phyloP scores from a whole-genome alignment of 2,888 invertebrate genomes.

The Apomyelois bistriatella region DNA sequence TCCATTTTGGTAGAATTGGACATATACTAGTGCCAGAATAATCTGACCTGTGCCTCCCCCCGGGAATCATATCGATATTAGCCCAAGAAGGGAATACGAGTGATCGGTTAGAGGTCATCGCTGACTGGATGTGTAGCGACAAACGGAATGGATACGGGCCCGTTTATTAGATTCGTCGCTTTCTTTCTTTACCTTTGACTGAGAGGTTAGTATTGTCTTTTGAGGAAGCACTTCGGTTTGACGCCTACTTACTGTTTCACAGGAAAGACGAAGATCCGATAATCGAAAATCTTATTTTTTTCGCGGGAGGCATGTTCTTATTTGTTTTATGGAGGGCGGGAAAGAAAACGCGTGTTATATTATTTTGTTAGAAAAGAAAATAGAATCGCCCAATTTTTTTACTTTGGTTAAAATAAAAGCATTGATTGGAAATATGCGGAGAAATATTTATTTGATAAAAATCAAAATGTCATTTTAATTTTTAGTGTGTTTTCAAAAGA shows the following conservation, averaged over 20 bases:
- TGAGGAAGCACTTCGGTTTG: conserved; percentile 55
- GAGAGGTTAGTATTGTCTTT: conserved; percentile 68
- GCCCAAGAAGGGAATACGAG: conserved; percentile 40
- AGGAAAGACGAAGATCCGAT: conserved; percentile 39
- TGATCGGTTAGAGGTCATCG: conserved; percentile 44
- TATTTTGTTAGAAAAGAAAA: background rate
- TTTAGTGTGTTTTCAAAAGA: no score
- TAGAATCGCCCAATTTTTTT: background rate
- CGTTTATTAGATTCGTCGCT: conserved; percentile 76
- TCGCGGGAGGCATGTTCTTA: conserved; percentile 1
- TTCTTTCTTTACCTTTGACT: conserved; percentile 74
- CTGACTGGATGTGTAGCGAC: conserved; percentile 56
- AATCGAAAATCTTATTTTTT: conserved; percentile 44
- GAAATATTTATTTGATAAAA: no score
- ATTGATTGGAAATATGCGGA: no score
- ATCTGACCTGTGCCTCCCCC: conserved; percentile 45
- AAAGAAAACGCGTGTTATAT: background rate
- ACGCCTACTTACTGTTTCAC: conserved; percentile 49
- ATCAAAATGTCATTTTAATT: no score
- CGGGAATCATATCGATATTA: conserved; percentile 49
- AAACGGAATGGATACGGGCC: conserved; percentile 70
- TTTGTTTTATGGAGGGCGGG: conserved; percentile 4
- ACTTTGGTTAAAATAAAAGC: no score
- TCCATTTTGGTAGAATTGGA: conserved; percentile 75
- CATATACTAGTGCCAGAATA: conserved; percentile 57